Evolutionary conservation across 2,113 vertebrate species (phyloP).

Genomic region (Urocynchramus pylzowi): DNA sequence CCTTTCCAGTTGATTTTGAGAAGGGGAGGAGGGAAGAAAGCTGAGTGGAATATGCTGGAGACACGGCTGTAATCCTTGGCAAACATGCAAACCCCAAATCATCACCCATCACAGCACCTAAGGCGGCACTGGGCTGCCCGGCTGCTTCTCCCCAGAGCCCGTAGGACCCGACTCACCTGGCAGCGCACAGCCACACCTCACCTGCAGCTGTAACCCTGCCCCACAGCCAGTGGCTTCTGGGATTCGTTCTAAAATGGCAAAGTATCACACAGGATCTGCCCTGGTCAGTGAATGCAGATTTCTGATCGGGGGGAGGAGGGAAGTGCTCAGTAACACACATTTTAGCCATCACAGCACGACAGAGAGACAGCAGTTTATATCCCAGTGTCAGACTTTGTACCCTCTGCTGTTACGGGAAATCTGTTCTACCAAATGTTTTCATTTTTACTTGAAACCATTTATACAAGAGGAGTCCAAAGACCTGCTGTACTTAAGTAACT

Average conservation of each 20-base stretch:
- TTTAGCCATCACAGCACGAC: not conserved
- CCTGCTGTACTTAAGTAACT: slow-evolving; percentile 8
- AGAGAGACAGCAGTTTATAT: not conserved
- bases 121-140: not conserved
- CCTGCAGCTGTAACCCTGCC: not conserved
- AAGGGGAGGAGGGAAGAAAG: not conserved
- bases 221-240: not conserved
- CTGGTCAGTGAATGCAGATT: accelerated
- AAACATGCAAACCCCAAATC: not conserved
- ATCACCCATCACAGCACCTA: not conserved
- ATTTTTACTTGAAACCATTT: slow-evolving; percentile 49
- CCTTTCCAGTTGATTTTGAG: not conserved
- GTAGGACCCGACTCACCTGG: not conserved
- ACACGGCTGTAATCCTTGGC: not conserved
- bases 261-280: not conserved
- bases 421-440: slow-evolving; percentile 8
- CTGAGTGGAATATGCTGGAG: not conserved
- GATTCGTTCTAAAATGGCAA: not conserved
- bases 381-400: not conserved
- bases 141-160: not conserved
- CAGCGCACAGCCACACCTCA: not conserved
- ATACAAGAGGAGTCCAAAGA: slow-evolving; percentile 67
- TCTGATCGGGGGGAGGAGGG: not conserved
- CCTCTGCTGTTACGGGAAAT: not conserved
- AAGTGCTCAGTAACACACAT: not conserved